These are phyloP conservation scores for Gracilinanus agilis DNA, from an alignment of 2,113 vertebrate species.

Conservation along the genomic window DNA sequence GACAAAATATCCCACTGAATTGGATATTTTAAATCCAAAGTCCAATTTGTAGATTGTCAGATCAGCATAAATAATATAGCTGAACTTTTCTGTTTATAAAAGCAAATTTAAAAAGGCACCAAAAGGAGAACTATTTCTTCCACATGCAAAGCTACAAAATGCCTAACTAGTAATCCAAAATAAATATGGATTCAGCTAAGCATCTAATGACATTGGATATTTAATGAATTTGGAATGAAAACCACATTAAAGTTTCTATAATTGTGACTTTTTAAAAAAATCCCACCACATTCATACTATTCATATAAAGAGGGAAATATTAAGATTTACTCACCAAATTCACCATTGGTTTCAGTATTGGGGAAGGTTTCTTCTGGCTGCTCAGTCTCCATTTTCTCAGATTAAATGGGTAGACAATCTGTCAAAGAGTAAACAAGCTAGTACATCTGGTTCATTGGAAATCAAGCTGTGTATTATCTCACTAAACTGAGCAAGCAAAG, in stretches of 20 bases:
- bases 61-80: background rate
- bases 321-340: conserved; percentile 79
- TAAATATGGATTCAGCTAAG: background rate
- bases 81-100: background rate
- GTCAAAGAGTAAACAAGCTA: conserved; percentile 63
- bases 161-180: background rate
- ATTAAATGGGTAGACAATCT: conserved; percentile 77
- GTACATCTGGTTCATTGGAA: conserved; percentile 38
- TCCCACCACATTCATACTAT: background rate
- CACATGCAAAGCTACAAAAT: too few species aligned
- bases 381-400: conserved; percentile 94
- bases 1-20: background rate
- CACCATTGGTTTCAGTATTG: conserved; percentile 97
- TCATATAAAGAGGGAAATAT: background rate
- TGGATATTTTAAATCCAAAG: background rate
- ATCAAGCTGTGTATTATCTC: conserved; percentile 10
- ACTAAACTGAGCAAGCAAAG: conserved; percentile 34
- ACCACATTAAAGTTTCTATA: background rate
- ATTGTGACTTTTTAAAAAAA: background rate
- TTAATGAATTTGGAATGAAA: background rate
- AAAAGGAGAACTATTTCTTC: too few species aligned
- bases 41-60: background rate
- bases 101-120: background rate
- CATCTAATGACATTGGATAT: background rate
- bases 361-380: conserved; percentile 95